Percentiles rank a stretch among this genome's conserved stretches.
These are phyloP conservation scores for Amphibalanus amphitrite DNA, from an alignment of 1,140 invertebrate genomes.

Conservation along the genomic window DNA sequence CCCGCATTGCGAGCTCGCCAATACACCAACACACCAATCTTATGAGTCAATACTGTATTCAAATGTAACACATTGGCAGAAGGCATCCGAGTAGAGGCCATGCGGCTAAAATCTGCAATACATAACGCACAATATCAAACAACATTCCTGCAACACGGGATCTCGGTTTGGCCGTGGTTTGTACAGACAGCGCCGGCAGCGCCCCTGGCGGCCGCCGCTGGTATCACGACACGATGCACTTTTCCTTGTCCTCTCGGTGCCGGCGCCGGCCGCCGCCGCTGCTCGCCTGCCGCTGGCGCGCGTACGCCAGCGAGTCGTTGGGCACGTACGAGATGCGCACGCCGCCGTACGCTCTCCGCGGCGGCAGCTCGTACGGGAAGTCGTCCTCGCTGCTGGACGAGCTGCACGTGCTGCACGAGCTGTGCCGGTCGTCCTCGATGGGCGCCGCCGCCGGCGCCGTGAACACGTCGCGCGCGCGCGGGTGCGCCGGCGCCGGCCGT, in stretches of 20 bases:
- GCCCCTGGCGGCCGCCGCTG: not conserved
- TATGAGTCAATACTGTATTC: too few species aligned
- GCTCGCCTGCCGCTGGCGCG: slow-evolving; percentile 17
- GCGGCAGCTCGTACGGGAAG: slow-evolving; percentile 54
- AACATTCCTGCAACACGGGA: too few species aligned
- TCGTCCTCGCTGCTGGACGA: slow-evolving; percentile 54
- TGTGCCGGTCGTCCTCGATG: slow-evolving; percentile 5
- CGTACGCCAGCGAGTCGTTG: slow-evolving; percentile 58
- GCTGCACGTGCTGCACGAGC: slow-evolving; percentile 50
- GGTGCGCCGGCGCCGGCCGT: not conserved
- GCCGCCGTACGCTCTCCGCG: slow-evolving; percentile 53
- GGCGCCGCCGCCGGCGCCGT: slow-evolving; percentile 15
- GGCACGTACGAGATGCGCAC: slow-evolving; percentile 75
- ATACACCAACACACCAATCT: too few species aligned
- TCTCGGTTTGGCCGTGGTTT: too few species aligned
- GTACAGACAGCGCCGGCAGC: too few species aligned
- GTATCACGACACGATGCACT: slow-evolving; percentile 24
- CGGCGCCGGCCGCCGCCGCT: slow-evolving; percentile 12
- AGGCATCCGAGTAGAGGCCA: too few species aligned
- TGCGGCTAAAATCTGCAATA: too few species aligned
- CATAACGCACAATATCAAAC: too few species aligned
- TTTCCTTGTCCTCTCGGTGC: slow-evolving; percentile 21
- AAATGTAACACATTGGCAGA: too few species aligned
- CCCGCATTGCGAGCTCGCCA: too few species aligned
- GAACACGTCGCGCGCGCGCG: slow-evolving; percentile 11